phyloP scores from a whole-genome alignment of 2,797 vertebrate species.

The Pagetopsis macropterus region DNA sequence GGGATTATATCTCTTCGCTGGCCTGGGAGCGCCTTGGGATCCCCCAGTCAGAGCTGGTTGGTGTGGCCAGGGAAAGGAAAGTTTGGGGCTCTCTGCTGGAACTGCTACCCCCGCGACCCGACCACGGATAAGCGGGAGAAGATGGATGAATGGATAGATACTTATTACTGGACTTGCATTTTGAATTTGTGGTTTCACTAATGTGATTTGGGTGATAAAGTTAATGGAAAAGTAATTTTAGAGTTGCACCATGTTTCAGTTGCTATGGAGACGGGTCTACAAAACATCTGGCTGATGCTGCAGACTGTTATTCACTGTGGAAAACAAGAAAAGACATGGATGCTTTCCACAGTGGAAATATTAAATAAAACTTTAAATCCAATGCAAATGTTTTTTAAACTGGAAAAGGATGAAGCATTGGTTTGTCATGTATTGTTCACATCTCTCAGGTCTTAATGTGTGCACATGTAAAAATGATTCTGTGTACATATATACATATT shows the following conservation, averaged over 20 bases:
- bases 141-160: too few species aligned
- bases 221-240: constrained; percentile 48
- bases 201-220: constrained; percentile 44
- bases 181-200: constrained; percentile 20
- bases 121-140: too few species aligned
- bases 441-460: too few species aligned
- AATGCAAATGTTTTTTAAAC: constrained; percentile 26
- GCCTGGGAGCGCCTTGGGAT: too few species aligned
- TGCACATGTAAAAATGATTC: too few species aligned
- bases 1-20: too few species aligned
- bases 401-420: not conserved
- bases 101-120: too few species aligned
- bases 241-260: constrained; percentile 49
- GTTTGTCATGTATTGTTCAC: constrained; percentile 16
- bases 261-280: constrained; percentile 54
- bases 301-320: constrained; percentile 21
- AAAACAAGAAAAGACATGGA: constrained; percentile 7
- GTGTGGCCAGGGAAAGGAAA: too few species aligned
- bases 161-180: constrained; percentile 29
- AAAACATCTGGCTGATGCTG: constrained; percentile 35
- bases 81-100: too few species aligned
- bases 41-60: too few species aligned
- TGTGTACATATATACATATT: too few species aligned
- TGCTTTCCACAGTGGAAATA: constrained; percentile 18
- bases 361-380: not conserved